A percentile compares a stretch with the other conserved stretches of the same genome.
Conservation (phyloP, 1,140 invertebrate genomes). For the Elymnias hypermnestra region DNA sequence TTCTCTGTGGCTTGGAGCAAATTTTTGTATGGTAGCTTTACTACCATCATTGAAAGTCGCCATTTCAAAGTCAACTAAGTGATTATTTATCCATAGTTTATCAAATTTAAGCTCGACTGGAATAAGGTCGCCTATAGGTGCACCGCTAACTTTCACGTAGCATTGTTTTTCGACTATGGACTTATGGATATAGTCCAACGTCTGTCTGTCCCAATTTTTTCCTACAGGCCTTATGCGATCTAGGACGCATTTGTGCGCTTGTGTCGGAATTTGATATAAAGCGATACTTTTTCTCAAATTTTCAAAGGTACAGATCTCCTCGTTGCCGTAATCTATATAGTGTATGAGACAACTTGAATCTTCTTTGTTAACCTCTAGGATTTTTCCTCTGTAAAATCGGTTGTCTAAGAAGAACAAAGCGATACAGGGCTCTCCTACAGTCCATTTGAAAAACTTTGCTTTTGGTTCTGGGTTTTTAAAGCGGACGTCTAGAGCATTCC, state of each 20-base stretch:
- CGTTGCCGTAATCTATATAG: conserved; percentile 82
- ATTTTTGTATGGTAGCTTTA: conserved; percentile 39
- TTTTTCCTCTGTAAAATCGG: conserved; percentile 79
- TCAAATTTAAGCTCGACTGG: conserved; percentile 58
- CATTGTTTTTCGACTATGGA: conserved; percentile 60
- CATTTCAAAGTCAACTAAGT: conserved; percentile 61
- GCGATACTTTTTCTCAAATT: conserved; percentile 78
- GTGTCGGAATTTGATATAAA: conserved; percentile 77
- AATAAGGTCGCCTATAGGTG: conserved; percentile 32
- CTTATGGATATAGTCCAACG: conserved; percentile 61
- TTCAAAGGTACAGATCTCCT: conserved; percentile 66
- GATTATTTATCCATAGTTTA: conserved; percentile 58
- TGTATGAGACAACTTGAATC: conserved; percentile 65
- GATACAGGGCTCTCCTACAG: conserved; percentile 79
- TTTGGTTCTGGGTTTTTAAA: conserved; percentile 67
- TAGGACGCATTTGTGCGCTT: conserved; percentile 69
- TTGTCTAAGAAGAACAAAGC: conserved; percentile 79
- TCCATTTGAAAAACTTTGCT: conserved; percentile 70
- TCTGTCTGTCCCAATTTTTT: conserved; percentile 45
- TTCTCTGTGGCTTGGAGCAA: conserved; percentile 17
- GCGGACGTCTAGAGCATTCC: conserved; percentile 65
- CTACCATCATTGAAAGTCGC: conserved; percentile 48
- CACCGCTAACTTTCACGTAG: conserved; percentile 39
- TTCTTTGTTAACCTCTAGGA: conserved; percentile 61
- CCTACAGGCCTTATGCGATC: conserved; percentile 59